phyloP scores from a whole-genome alignment of 2,888 invertebrate genomes.

The Drosophila conformis region DNA sequence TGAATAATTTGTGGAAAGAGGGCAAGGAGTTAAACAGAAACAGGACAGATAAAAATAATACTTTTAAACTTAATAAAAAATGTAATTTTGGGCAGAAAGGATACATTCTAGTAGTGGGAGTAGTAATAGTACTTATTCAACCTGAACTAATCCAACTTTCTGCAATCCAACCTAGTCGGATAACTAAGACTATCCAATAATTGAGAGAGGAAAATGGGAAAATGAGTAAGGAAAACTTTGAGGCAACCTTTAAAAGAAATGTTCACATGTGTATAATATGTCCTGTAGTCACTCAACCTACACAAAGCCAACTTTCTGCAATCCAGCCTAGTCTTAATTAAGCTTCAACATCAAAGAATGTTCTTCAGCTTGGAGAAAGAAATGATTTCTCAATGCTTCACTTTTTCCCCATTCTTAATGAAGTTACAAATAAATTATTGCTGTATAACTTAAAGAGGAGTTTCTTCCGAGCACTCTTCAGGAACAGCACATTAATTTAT shows the following conservation, averaged over 20 bases:
- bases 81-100: fast-evolving
- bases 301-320: neutral
- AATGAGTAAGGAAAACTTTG: no score
- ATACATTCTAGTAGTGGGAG: fast-evolving
- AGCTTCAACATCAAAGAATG: neutral
- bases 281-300: neutral
- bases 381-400: neutral
- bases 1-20: conserved; percentile 49
- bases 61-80: neutral
- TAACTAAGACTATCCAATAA: no score
- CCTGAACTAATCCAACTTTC: neutral
- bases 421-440: conserved; percentile 24
- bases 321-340: neutral
- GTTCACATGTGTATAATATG: neutral
- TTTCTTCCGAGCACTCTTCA: neutral
- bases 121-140: neutral
- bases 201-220: neutral
- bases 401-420: conserved; percentile 1
- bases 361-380: neutral
- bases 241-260: no score
- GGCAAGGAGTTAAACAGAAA: neutral
- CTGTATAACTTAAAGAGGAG: conserved; percentile 31
- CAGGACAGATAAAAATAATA: neutral
- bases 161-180: no score
- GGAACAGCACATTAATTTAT: conserved; percentile 41